These are phyloP conservation scores for Colletes latitarsis DNA, from an alignment of 1,140 invertebrate genomes.

Conservation along the genomic window DNA sequence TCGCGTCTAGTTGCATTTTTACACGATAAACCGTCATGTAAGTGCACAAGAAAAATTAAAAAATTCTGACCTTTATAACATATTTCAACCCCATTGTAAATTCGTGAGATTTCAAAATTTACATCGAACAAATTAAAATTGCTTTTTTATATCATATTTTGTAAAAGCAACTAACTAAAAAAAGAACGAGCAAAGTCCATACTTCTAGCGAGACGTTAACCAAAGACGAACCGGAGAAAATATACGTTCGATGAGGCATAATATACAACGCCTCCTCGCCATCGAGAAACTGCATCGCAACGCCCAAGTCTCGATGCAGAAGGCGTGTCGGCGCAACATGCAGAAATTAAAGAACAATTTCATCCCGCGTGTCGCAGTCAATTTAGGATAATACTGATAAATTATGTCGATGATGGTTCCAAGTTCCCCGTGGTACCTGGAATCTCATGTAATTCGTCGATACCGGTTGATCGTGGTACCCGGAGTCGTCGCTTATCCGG, in stretches of 20 bases:
- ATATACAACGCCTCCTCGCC: not conserved
- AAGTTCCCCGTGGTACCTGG: not conserved
- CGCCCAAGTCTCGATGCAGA: not conserved
- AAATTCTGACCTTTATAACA: too few relatives aligned
- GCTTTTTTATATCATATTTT: too few relatives aligned
- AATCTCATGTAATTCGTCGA: slow-evolving; percentile 32
- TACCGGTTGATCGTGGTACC: not conserved
- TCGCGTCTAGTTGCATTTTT: too few relatives aligned
- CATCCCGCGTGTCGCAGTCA: not conserved
- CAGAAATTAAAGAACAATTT: slow-evolving; percentile 9
- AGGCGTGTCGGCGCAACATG: not conserved
- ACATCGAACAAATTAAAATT: too few relatives aligned
- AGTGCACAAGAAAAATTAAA: too few relatives aligned
- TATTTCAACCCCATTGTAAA: too few relatives aligned
- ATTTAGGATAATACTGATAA: slow-evolving; percentile 27
- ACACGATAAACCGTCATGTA: too few relatives aligned
- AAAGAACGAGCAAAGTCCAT: too few relatives aligned
- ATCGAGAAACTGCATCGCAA: too few relatives aligned
- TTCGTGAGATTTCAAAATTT: too few relatives aligned
- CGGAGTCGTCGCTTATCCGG: not conserved
- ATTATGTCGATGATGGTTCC: slow-evolving; percentile 20
- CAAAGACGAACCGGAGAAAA: not conserved
- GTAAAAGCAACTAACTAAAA: too few relatives aligned
- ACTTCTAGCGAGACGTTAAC: not conserved
- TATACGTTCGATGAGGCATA: not conserved